Evolutionary conservation across 2,888 invertebrate genomes (phyloP), one percentile per base, ranked within the genome.

Genomic region (Papilio gigon): DNA sequence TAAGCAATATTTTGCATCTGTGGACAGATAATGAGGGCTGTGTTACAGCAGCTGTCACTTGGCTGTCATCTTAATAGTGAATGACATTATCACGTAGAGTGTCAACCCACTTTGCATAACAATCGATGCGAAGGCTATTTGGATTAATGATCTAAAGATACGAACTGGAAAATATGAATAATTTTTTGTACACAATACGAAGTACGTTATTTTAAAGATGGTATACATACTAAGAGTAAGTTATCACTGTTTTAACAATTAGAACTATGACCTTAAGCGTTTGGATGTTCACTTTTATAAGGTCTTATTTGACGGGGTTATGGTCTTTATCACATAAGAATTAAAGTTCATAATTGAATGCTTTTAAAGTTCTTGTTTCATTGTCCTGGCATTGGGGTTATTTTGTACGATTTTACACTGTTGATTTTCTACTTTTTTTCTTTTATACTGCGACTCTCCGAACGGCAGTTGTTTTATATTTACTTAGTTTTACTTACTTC

Each of bases 151-250:
- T 67, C 22, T n/a, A 37, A 47, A 35, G 56, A 33, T 47, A 62
- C 17, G 37, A 60, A 72, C 66, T 71, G 71, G 62, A 53, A 53
- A 53, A 53, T 17, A 17, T 30, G 17, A 30, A 30, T 30, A 30
- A 9, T 25, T 53, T 6, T 44, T 6, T 35, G 14, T 37, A 60
- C 50, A 64, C 69, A n/a, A 14, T n/a, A 12, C 40, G 30, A 30
- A 30, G 30, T 4, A 6, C 30, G 30, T 3, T 30, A 30, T 30
- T 30, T 30, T 4, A 30, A 30, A 30, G 6, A 30, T 30, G n/a
- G n/a, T n/a, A n/a, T n/a, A n/a, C n/a, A n/a, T n/a, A n/a, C n/a
- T n/a, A n/a, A n/a, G n/a, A n/a, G n/a, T n/a, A n/a, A n/a, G n/a
- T n/a, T n/a, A n/a, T n/a, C n/a, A n/a, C n/a, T n/a, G n/a, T n/a